phyloP scores from a whole-genome alignment of 2,113 vertebrate genomes.

The Macaca fascicularis region DNA sequence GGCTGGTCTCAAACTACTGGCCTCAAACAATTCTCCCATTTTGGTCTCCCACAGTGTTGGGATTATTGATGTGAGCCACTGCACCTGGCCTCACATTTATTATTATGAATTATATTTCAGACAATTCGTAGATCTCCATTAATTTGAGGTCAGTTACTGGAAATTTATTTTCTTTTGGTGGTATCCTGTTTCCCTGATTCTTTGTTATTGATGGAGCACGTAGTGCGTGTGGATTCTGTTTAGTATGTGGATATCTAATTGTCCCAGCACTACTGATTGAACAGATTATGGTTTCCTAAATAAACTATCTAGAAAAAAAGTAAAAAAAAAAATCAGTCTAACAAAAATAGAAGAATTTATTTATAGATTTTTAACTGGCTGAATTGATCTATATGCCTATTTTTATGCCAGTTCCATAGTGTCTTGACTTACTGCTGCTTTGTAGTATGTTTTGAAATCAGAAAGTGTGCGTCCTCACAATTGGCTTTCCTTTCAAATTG shows the following conservation, averaged over 20 bases:
- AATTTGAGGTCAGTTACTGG: background rate
- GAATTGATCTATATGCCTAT: background rate
- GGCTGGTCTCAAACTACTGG: no score
- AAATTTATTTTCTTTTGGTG: background rate
- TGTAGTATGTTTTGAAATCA: background rate
- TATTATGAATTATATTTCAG: background rate
- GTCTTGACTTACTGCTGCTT: background rate
- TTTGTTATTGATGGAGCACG: background rate
- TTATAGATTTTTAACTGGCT: background rate
- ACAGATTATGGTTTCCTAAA: background rate
- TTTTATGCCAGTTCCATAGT: background rate
- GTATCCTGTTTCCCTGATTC: background rate
- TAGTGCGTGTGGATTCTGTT: background rate
- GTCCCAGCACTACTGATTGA: background rate
- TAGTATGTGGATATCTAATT: background rate
- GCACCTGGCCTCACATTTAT: background rate
- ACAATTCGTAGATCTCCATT: background rate
- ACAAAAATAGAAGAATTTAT: background rate
- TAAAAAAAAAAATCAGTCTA: background rate
- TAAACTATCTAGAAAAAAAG: background rate
- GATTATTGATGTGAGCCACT: no score
- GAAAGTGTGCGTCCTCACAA: background rate
- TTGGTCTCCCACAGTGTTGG: no score
- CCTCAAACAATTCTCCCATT: no score
- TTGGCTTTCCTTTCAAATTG: background rate